Percentiles rank a stretch among this genome's conserved stretches.
Conservation (phyloP, 2,888 invertebrate genomes). For the Temnothorax unifasciatus region DNA sequence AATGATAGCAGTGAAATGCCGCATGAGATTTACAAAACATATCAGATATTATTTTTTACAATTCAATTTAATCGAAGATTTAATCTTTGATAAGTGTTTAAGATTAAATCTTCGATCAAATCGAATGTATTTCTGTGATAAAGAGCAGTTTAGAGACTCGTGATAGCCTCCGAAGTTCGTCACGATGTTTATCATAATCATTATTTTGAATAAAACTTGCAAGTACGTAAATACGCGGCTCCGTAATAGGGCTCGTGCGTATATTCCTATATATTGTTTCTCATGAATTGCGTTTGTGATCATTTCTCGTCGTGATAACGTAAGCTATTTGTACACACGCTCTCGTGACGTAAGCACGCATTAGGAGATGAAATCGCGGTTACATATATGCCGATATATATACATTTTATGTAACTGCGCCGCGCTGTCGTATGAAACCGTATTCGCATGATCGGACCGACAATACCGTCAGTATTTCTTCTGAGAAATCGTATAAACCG, state of each 20-base stretch:
- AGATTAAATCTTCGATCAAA: slow-evolving; percentile 2
- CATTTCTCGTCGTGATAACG: slow-evolving; percentile 16
- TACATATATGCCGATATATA: slow-evolving; percentile 18
- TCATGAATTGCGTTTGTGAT: slow-evolving; percentile 14
- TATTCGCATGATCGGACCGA: background rate
- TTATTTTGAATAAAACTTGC: slow-evolving; percentile 14
- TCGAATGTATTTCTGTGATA: background rate
- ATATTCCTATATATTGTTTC: slow-evolving; percentile 1
- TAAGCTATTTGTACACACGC: slow-evolving; percentile 15
- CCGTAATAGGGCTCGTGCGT: background rate
- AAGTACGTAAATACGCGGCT: background rate
- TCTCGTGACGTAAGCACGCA: slow-evolving; percentile 32
- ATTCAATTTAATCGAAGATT: background rate
- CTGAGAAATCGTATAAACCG: background rate
- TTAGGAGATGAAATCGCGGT: slow-evolving; percentile 32
- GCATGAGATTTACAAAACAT: background rate
- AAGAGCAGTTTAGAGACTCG: background rate
- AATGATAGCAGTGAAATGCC: background rate
- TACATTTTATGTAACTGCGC: slow-evolving; percentile 23
- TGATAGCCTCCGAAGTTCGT: background rate
- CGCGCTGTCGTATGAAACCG: background rate
- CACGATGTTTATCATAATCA: background rate
- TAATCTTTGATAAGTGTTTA: background rate
- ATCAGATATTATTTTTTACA: background rate
- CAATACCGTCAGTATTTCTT: background rate